Percentiles rank a stretch among this genome's conserved stretches.
These are phyloP conservation scores for Medauroidea extradentata DNA, from an alignment of 1,140 invertebrate genomes.

Conservation along the genomic window DNA sequence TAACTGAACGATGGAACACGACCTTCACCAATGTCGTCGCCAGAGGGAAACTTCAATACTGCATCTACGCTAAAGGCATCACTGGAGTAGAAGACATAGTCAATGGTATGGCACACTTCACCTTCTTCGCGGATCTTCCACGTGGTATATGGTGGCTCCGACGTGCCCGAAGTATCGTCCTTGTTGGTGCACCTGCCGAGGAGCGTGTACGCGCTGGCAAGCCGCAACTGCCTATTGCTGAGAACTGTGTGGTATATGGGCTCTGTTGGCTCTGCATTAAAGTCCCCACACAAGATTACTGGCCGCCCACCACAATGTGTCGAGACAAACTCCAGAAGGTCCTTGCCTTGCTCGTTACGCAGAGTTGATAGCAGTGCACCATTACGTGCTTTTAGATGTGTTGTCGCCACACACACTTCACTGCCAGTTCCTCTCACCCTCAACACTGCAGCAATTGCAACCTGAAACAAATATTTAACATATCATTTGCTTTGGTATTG, in stretches of 20 bases:
- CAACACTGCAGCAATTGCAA: slow-evolving; percentile 57
- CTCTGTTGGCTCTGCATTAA: slow-evolving; percentile 73
- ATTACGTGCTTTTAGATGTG: slow-evolving; percentile 72
- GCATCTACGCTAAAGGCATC: slow-evolving; percentile 53
- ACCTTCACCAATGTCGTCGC: slow-evolving; percentile 60
- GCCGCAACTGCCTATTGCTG: slow-evolving; percentile 40
- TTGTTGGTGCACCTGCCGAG: slow-evolving; percentile 1
- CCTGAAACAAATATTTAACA: slow-evolving; percentile 41
- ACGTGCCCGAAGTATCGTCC: slow-evolving; percentile 37
- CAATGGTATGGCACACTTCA: slow-evolving; percentile 70
- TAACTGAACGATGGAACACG: slow-evolving; percentile 64
- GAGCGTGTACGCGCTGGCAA: slow-evolving; percentile 49
- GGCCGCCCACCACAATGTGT: slow-evolving; percentile 50
- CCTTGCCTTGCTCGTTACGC: slow-evolving; percentile 70
- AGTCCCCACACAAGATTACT: slow-evolving; percentile 68
- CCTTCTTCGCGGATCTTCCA: slow-evolving; percentile 73
- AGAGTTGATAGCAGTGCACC: slow-evolving; percentile 63
- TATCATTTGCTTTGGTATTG: neutral
- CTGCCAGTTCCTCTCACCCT: slow-evolving; percentile 49
- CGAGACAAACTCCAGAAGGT: slow-evolving; percentile 58
- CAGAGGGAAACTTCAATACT: slow-evolving; percentile 60
- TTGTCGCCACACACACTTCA: slow-evolving; percentile 65
- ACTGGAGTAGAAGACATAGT: slow-evolving; percentile 71
- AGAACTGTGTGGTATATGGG: slow-evolving; percentile 62
- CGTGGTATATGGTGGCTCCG: slow-evolving; percentile 68